Percentiles rank a stretch among this genome's conserved stretches.
Conservation (phyloP, 2,888 invertebrate genomes). For the Barypeithes pellucidus region DNA sequence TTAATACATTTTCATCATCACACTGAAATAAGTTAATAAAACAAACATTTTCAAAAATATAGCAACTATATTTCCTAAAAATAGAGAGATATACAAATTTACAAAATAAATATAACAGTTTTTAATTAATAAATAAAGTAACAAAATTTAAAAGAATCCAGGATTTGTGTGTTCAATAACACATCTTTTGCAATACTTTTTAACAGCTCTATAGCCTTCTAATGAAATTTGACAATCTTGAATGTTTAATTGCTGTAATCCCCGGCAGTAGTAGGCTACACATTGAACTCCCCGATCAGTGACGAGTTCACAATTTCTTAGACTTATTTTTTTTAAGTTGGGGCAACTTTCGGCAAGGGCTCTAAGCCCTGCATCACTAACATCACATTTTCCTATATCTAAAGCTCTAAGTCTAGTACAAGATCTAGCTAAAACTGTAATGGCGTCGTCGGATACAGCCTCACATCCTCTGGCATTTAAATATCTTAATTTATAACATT, state of each 20-base stretch:
- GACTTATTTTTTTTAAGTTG: conserved; percentile 90
- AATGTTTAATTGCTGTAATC: conserved; percentile 92
- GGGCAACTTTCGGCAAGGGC: conserved; percentile 92
- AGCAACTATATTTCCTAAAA: conserved; percentile 41
- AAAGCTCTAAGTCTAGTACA: conserved; percentile 90
- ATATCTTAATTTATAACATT: conserved; percentile 91
- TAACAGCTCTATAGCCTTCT: conserved; percentile 92
- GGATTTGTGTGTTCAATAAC: conserved; percentile 97
- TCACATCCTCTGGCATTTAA: conserved; percentile 94
- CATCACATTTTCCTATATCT: conserved; percentile 94
- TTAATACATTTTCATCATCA: no score
- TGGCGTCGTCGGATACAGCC: conserved; percentile 93
- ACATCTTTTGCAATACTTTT: conserved; percentile 93
- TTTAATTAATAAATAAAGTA: conserved; percentile 53
- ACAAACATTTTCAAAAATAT: conserved; percentile 29
- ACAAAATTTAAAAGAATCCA: conserved; percentile 82
- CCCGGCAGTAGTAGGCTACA: conserved; percentile 91
- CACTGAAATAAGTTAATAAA: not conserved
- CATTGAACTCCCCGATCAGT: conserved; percentile 92
- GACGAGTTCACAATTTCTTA: conserved; percentile 92
- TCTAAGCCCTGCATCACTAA: conserved; percentile 90
- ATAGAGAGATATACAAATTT: conserved; percentile 61
- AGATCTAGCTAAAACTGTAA: conserved; percentile 88
- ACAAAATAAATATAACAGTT: conserved; percentile 57
- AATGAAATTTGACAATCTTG: conserved; percentile 94